Percentiles rank a stretch among this genome's conserved stretches.
phyloP scores from a whole-genome alignment of 2,113 vertebrate species.

The Amphiprion ocellaris region DNA sequence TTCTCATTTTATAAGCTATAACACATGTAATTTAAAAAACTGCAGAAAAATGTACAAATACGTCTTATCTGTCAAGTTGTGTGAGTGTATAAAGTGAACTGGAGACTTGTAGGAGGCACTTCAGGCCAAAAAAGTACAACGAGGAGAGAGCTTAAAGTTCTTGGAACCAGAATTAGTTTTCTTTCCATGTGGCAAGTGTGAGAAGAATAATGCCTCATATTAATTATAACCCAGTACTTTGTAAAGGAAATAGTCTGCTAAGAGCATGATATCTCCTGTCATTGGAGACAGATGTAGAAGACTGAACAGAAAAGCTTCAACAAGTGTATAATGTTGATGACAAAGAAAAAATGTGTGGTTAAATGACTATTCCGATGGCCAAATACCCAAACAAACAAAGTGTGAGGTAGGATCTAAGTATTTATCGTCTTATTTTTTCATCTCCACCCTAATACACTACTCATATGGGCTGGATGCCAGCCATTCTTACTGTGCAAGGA shows the following conservation, averaged over 20 bases:
- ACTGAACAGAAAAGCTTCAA: background rate
- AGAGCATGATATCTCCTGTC: background rate
- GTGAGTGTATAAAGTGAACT: background rate
- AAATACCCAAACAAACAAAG: background rate
- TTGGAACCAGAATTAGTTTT: background rate
- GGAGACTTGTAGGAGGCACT: background rate
- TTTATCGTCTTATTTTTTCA: background rate
- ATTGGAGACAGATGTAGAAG: background rate
- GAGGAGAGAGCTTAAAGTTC: background rate
- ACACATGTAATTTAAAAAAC: background rate
- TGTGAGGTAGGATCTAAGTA: background rate
- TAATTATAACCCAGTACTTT: background rate
- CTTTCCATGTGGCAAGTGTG: background rate
- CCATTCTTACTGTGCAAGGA: background rate
- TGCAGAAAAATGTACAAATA: background rate
- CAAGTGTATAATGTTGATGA: background rate
- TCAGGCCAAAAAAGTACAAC: background rate
- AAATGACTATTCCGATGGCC: background rate
- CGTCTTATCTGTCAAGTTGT: background rate
- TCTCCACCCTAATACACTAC: background rate
- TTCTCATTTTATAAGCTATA: constrained; percentile 5
- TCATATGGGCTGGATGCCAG: background rate
- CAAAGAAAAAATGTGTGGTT: background rate
- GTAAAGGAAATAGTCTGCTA: background rate
- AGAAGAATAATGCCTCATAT: background rate